Evolutionary conservation across 2,888 invertebrate species (phyloP).

Genomic region (Lepidocyrtinus sp.): DNA sequence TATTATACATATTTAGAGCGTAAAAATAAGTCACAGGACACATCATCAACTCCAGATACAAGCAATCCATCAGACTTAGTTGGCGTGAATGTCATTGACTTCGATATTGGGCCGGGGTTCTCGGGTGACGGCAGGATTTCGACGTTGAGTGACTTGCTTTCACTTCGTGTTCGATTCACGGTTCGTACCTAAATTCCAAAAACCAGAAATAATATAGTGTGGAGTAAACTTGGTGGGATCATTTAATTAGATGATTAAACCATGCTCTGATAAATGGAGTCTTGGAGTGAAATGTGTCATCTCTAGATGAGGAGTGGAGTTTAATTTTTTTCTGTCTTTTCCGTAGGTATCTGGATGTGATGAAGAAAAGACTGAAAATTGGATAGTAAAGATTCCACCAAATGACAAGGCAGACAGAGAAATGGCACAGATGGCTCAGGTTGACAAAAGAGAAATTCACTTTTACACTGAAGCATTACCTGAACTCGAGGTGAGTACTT

Average conservation of each 20-base stretch:
- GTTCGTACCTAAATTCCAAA: slow-evolving; percentile 37
- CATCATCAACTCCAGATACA: slow-evolving; percentile 16
- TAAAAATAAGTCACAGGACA: slow-evolving; percentile 43
- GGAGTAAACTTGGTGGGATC: too few species aligned
- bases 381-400: slow-evolving; percentile 70
- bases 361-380: slow-evolving; percentile 13
- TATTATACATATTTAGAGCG: slow-evolving; percentile 65
- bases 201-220: too few species aligned
- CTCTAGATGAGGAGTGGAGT: too few species aligned
- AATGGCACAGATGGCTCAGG: slow-evolving; percentile 70
- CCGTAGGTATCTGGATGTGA: background rate
- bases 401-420: slow-evolving; percentile 69
- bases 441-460: slow-evolving; percentile 69
- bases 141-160: slow-evolving; percentile 68
- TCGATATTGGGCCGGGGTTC: slow-evolving; percentile 67
- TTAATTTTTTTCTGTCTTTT: background rate
- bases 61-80: slow-evolving; percentile 24
- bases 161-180: slow-evolving; percentile 65
- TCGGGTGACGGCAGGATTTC: slow-evolving; percentile 66
- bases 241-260: background rate
- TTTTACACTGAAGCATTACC: slow-evolving; percentile 70
- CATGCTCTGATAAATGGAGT: background rate
- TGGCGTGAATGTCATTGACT: slow-evolving; percentile 59
- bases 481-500: slow-evolving; percentile 68
- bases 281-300: background rate